Evolutionary conservation across 2,888 invertebrate species (phyloP).

Genomic region (Xestia sexstrigata): DNA sequence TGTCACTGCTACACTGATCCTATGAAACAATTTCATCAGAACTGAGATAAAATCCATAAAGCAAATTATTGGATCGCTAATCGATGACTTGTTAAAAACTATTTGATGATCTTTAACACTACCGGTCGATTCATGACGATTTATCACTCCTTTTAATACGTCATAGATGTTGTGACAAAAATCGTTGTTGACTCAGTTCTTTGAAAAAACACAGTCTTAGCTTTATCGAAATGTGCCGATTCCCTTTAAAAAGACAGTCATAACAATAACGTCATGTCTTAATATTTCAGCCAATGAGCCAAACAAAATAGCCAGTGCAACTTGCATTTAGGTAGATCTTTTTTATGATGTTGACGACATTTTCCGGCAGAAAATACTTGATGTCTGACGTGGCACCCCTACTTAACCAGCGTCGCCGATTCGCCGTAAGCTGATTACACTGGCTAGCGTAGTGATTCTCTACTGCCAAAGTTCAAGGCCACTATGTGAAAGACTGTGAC

Average conservation of each 20-base stretch:
- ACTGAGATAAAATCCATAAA: neutral
- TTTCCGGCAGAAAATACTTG: conserved; percentile 40
- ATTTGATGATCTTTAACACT: neutral
- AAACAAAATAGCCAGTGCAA: conserved; percentile 3
- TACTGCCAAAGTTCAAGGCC: conserved; percentile 61
- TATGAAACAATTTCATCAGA: neutral
- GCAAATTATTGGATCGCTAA: neutral
- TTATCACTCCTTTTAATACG: neutral
- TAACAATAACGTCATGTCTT: neutral
- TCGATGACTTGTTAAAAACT: neutral
- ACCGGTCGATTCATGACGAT: neutral
- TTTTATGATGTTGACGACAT: neutral
- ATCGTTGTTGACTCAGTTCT: conserved; percentile 3
- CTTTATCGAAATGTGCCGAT: neutral
- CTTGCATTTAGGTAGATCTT: conserved; percentile 9
- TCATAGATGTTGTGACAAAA: neutral
- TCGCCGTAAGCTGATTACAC: conserved; percentile 16
- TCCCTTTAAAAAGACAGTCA: conserved; percentile 8
- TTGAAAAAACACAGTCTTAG: neutral
- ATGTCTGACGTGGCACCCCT: conserved; percentile 52
- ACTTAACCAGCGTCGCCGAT: conserved; percentile 23
- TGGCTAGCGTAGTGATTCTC: conserved; percentile 16
- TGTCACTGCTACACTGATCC: neutral
- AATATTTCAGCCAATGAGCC: neutral
- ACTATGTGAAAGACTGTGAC: conserved; percentile 35